Conservation (phyloP, 2,113 vertebrate genomes). For the Poicephalus gulielmi region DNA sequence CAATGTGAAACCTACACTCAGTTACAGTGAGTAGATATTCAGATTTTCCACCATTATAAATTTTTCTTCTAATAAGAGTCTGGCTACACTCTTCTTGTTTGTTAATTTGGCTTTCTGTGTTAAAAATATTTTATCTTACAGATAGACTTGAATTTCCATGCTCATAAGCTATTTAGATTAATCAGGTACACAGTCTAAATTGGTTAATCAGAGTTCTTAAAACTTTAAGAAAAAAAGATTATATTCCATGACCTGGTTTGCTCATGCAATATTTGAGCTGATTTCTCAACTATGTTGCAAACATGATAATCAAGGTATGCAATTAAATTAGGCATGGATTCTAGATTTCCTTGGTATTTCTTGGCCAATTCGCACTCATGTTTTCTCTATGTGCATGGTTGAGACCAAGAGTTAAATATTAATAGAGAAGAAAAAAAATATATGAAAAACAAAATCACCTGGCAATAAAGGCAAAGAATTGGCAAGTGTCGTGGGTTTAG, state of each 20-base stretch:
- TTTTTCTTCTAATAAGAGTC: conserved; percentile 33
- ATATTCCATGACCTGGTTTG: conserved; percentile 42
- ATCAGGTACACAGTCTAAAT: conserved; percentile 55
- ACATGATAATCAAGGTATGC: conserved; percentile 61
- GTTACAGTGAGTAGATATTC: background rate
- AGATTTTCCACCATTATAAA: background rate
- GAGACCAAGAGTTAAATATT: conserved; percentile 52
- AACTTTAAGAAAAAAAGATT: conserved; percentile 27
- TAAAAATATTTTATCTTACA: conserved; percentile 73
- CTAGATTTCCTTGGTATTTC: conserved; percentile 46
- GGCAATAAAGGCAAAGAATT: background rate
- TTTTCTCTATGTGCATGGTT: conserved; percentile 47
- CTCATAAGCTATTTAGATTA: conserved; percentile 65
- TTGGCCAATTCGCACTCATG: conserved; percentile 28
- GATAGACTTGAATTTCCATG: conserved; percentile 69
- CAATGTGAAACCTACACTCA: conserved; percentile 11
- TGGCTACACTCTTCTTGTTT: conserved; percentile 34
- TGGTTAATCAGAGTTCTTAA: conserved; percentile 61
- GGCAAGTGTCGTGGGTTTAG: background rate
- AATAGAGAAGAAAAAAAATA: background rate
- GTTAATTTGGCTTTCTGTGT: conserved; percentile 58
- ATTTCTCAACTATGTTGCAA: conserved; percentile 57
- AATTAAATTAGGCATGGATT: conserved; percentile 52
- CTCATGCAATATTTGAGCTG: conserved; percentile 43
- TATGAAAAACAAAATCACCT: background rate